Conservation (phyloP, 2,888 invertebrate species). For the Sepiola atlantica region DNA sequence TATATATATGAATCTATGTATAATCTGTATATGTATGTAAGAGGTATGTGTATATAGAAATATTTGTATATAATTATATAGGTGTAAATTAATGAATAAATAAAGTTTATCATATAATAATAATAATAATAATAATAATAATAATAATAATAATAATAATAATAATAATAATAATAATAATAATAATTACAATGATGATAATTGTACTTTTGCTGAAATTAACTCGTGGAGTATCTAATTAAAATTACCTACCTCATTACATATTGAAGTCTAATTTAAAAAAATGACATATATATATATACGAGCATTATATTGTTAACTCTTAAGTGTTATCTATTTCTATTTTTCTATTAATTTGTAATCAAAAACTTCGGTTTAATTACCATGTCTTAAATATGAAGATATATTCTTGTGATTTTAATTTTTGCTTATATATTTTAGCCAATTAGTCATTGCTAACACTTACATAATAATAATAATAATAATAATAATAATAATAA, state of each 20-base stretch:
- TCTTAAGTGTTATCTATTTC: neutral
- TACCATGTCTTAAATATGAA: neutral
- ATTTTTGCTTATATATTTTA: neutral
- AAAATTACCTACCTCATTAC: neutral
- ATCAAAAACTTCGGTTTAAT: neutral
- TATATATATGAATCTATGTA: no score
- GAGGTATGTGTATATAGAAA: no score
- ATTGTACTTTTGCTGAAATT: neutral
- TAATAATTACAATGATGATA: neutral
- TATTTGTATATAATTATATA: conserved; percentile 32
- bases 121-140: no score
- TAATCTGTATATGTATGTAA: no score
- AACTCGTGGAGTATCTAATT: conserved; percentile 5
- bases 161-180: neutral
- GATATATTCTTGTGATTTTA: neutral
- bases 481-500: no score
- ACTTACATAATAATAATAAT: no score
- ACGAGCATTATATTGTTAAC: neutral
- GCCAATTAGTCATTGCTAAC: no score
- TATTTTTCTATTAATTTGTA: neutral
- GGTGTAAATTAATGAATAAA: neutral
- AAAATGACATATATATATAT: no score
- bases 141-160: no score
- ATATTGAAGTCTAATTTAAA: conserved; percentile 20
- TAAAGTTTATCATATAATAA: neutral